These are phyloP conservation scores for Rhorus exstirpatorius DNA, from an alignment of 2,888 invertebrate species.

Conservation along the genomic window DNA sequence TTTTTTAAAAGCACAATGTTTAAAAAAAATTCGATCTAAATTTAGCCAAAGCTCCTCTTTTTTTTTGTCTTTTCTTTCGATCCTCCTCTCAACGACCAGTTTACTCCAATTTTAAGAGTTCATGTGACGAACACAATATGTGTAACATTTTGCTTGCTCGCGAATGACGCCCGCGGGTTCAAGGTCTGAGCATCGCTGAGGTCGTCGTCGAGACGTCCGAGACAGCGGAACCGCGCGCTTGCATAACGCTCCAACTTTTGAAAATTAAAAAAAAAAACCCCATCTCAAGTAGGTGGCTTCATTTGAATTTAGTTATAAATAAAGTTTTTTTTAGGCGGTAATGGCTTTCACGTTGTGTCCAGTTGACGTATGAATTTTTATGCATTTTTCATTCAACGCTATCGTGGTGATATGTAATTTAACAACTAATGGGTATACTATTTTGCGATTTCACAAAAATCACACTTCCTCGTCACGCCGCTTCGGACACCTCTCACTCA, in stretches of 20 bases:
- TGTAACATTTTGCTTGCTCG: slow-evolving; percentile 45
- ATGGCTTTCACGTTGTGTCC: too few relatives aligned
- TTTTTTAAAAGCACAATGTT: background rate
- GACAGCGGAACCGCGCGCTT: slow-evolving; percentile 15
- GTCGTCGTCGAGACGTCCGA: slow-evolving; percentile 46
- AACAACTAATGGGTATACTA: too few relatives aligned
- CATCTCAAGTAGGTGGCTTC: too few relatives aligned
- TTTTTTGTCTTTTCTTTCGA: background rate
- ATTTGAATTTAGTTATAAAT: too few relatives aligned
- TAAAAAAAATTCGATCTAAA: background rate
- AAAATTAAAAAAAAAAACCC: slow-evolving; percentile 53
- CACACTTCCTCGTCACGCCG: too few relatives aligned
- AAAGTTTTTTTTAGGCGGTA: too few relatives aligned
- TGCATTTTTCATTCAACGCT: too few relatives aligned
- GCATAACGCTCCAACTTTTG: slow-evolving; percentile 42
- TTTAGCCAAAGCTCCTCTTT: too few relatives aligned
- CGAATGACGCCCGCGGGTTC: slow-evolving; percentile 68
- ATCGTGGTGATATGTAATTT: too few relatives aligned
- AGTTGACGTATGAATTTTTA: too few relatives aligned
- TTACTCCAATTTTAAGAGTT: slow-evolving; percentile 51
- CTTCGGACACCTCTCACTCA: too few relatives aligned
- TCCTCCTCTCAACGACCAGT: background rate
- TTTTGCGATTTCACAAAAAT: too few relatives aligned
- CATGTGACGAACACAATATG: slow-evolving; percentile 59
- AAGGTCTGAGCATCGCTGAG: slow-evolving; percentile 76